phyloP scores from a whole-genome alignment of 2,888 invertebrate genomes.

The Ametastegia equiseti region DNA sequence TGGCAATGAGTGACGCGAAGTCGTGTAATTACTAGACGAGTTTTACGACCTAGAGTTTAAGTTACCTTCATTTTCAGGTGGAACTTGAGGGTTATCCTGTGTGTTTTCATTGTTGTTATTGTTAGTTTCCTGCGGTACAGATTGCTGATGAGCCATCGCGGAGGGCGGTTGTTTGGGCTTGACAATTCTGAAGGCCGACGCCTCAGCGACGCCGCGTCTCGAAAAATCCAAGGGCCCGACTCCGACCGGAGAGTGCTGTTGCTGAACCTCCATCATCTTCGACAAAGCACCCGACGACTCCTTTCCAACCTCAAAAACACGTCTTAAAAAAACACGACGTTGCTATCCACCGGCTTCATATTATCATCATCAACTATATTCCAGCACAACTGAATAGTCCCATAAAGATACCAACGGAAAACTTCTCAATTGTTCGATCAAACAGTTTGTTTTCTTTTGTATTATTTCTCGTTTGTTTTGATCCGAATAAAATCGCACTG shows the following conservation, averaged over 20 bases:
- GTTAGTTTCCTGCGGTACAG: constrained; percentile 63
- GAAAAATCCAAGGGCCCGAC: constrained; percentile 74
- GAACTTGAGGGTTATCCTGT: constrained; percentile 65
- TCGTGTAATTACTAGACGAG: not conserved
- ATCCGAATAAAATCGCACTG: not conserved
- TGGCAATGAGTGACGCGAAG: not conserved
- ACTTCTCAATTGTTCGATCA: not conserved
- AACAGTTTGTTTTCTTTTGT: not conserved
- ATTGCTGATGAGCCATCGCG: constrained; percentile 64
- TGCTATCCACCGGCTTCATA: too few species aligned
- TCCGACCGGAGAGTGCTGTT: constrained; percentile 74
- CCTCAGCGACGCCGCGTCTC: constrained; percentile 73
- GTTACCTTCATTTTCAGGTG: constrained; percentile 66
- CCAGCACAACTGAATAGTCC: not conserved
- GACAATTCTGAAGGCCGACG: constrained; percentile 73
- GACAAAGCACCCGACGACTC: not conserved
- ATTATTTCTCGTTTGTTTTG: too few species aligned
- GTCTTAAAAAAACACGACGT: not conserved
- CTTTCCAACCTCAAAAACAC: not conserved
- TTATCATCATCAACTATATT: not conserved
- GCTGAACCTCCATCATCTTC: constrained; percentile 71
- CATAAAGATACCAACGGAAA: too few species aligned
- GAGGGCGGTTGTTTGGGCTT: constrained; percentile 71
- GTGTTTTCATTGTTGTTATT: constrained; percentile 68
- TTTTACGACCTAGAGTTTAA: not conserved